Base-by-base conservation (phyloP, 2,888 invertebrate species). In the Criorhina ranunculi region DNA sequence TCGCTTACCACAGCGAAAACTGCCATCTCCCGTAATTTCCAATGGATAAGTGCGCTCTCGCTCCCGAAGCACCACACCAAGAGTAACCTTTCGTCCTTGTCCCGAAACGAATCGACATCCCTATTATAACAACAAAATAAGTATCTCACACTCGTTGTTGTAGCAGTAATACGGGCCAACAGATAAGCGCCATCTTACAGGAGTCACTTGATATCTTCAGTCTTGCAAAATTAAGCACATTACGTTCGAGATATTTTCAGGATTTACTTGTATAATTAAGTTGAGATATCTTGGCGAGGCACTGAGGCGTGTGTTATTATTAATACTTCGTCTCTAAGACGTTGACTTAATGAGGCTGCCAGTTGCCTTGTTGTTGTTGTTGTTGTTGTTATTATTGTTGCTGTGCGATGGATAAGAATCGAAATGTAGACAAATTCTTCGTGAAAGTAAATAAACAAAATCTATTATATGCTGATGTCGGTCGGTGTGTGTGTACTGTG, bases 231-330 rank as follows among this genome's bases (percentile, higher is more conserved):
- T 60, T 60, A 77, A 72, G 78, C 70, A 77, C 77, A 77, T 77
- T 72, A 49, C 42, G 60, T 82, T 72, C 40, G 70, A 77, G 59
- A 82, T 72, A 82, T 72, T 78, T 78, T 62, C 60, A 33, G 82
- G 82, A 82, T 82, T 78, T 67, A 42, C 77, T 78, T 72, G 78
- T 78, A 46, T 82, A 82, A 82, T 82, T 82, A 78, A 77, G 59
- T 72, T 72, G 78, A 72, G 60, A 82, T 72, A 73, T 82, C 62
- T 78, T 72, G 53, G n/a, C 44, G 57, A 59, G 44, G 31, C 66
- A 82, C 40, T 55, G 35, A 62, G 53, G 53, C 53, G 66, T 60
- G 15, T 78, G 60, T 82, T 72, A 82, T 82, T 82, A 78, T 78
- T 82, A 78, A 82, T 82, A 81, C 76, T 57, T 49, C 33, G 24